Conservation (phyloP, 1,140 invertebrate genomes). For the Drosophila sechellia region DNA sequence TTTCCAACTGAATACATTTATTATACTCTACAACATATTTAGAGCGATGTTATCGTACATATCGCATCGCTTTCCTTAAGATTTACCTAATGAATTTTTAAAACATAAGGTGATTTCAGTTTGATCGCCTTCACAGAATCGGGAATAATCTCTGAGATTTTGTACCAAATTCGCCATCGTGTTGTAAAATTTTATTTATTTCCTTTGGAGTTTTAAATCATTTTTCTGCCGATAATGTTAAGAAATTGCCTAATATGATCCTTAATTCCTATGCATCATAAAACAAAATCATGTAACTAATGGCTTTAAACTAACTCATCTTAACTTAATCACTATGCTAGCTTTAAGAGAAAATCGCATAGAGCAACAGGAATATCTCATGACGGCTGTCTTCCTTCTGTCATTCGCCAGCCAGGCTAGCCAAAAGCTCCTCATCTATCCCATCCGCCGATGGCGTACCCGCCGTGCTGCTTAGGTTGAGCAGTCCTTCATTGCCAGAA, state of each 20-base stretch:
- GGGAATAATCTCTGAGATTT: slow-evolving; percentile 53
- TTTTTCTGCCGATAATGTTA: slow-evolving; percentile 1
- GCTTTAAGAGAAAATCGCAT: slow-evolving; percentile 28
- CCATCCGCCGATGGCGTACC: slow-evolving; percentile 40
- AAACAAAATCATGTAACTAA: slow-evolving; percentile 5
- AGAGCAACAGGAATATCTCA: slow-evolving; percentile 42
- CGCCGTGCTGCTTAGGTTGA: slow-evolving; percentile 35
- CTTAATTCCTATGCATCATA: background rate
- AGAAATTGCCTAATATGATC: slow-evolving; percentile 1
- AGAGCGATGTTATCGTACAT: slow-evolving; percentile 19
- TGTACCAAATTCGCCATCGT: slow-evolving; percentile 47
- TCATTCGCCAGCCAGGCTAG: slow-evolving; percentile 70
- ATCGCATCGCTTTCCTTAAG: slow-evolving; percentile 29
- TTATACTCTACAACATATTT: slow-evolving; percentile 31
- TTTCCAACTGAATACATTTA: slow-evolving; percentile 19
- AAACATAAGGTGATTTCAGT: slow-evolving; percentile 20
- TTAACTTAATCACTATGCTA: slow-evolving; percentile 6
- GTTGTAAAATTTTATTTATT: slow-evolving; percentile 12
- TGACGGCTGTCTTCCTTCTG: slow-evolving; percentile 20
- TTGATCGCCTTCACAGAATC: slow-evolving; percentile 13
- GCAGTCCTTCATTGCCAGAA: slow-evolving; percentile 31
- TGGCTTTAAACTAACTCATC: background rate
- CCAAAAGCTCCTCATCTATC: slow-evolving; percentile 70
- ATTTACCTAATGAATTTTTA: slow-evolving; percentile 25
- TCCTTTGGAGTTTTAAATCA: background rate